Percentiles rank a stretch among this genome's conserved stretches.
Conservation (phyloP, 2,797 vertebrate genomes). For the Eulemur rubriventer region DNA sequence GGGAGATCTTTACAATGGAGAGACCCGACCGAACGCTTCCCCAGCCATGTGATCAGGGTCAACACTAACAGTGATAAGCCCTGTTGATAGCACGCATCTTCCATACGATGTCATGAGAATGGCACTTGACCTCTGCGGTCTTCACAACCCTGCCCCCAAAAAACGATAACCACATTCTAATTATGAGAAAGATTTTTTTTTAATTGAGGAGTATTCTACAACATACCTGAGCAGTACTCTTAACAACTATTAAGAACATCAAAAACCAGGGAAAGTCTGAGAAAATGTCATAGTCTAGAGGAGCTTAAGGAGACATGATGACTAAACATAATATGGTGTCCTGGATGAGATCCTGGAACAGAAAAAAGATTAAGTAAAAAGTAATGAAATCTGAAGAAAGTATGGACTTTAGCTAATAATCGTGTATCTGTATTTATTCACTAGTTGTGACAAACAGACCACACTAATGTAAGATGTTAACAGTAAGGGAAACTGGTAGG, state of each 20-base stretch:
- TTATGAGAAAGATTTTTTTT: background rate
- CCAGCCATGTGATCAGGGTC: background rate
- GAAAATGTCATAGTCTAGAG: background rate
- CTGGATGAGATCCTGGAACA: background rate
- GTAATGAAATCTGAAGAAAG: constrained; percentile 4
- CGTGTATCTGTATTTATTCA: background rate
- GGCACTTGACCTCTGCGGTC: background rate
- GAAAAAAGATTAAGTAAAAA: background rate
- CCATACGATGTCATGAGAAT: background rate
- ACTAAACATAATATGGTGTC: background rate
- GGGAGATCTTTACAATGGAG: background rate
- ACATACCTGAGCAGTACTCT: background rate
- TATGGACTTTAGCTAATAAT: background rate
- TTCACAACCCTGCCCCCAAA: background rate
- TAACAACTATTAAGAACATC: background rate
- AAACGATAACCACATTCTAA: background rate
- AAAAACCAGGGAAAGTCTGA: background rate
- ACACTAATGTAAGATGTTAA: background rate
- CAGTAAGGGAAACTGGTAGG: background rate
- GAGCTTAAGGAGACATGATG: background rate
- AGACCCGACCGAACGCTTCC: background rate
- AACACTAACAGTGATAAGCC: background rate
- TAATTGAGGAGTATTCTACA: background rate
- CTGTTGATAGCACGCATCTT: fast-evolving
- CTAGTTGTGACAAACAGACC: background rate